These are phyloP conservation scores for Proisotoma minuta DNA, from an alignment of 2,888 invertebrate species.

Conservation along the genomic window DNA sequence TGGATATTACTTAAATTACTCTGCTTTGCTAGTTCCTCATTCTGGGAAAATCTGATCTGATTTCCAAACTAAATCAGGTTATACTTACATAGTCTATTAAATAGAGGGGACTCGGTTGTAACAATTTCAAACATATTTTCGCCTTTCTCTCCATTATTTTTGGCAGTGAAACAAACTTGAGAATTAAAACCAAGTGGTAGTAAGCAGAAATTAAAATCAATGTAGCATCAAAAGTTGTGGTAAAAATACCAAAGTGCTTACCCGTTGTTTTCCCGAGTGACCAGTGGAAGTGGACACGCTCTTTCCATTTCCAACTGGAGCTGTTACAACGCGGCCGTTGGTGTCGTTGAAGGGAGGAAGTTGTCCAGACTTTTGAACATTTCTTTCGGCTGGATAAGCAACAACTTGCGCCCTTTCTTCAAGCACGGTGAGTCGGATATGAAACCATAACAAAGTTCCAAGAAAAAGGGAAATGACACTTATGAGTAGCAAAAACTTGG, in stretches of 20 bases:
- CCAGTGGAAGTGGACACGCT: neutral
- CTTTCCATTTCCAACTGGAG: neutral
- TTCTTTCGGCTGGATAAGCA: neutral
- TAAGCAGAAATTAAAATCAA: neutral
- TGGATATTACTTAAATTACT: too few relatives aligned
- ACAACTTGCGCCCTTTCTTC: too few relatives aligned
- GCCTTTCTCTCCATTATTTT: too few relatives aligned
- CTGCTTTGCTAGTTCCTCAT: too few relatives aligned
- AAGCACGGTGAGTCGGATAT: slow-evolving; percentile 27
- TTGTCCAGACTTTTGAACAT: neutral
- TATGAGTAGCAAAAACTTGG: slow-evolving; percentile 22
- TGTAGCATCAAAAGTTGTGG: neutral
- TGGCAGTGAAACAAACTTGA: too few relatives aligned
- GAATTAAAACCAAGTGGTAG: neutral
- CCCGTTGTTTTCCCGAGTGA: neutral
- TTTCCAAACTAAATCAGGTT: too few relatives aligned
- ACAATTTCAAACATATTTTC: too few relatives aligned
- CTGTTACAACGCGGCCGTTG: neutral
- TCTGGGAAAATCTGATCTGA: too few relatives aligned
- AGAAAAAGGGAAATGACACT: slow-evolving; percentile 26
- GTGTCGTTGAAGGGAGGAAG: neutral
- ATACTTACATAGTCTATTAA: too few relatives aligned
- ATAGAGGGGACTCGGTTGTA: too few relatives aligned
- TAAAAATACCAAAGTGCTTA: neutral
- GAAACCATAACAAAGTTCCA: slow-evolving; percentile 31